Conservation (phyloP, 1,140 invertebrate species). For the Drosophila tsacasi region DNA sequence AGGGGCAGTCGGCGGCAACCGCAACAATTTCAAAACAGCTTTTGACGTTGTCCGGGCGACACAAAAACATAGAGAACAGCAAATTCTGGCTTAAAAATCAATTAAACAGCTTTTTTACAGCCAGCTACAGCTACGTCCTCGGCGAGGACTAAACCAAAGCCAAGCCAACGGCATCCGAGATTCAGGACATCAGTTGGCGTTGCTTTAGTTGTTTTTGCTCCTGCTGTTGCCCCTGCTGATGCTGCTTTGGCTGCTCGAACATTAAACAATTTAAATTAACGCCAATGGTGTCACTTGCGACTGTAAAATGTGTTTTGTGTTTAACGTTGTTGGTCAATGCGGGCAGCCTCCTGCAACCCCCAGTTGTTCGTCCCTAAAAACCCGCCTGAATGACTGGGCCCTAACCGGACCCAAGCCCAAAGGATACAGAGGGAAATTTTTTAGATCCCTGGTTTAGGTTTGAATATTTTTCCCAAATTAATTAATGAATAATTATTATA, state of each 20-base stretch:
- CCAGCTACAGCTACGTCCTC: slow-evolving; percentile 17
- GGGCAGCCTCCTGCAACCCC: slow-evolving; percentile 35
- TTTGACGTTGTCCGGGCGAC: slow-evolving; percentile 78
- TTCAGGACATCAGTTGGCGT: slow-evolving; percentile 61
- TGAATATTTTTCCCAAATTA: no score
- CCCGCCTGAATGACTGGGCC: slow-evolving; percentile 42
- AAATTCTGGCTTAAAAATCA: slow-evolving; percentile 84
- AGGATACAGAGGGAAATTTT: not conserved
- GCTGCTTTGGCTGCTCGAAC: slow-evolving; percentile 48
- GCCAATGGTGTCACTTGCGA: slow-evolving; percentile 84
- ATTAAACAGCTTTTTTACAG: slow-evolving; percentile 82
- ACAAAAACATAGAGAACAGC: slow-evolving; percentile 69
- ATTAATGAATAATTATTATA: no score
- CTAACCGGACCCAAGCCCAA: slow-evolving; percentile 17
- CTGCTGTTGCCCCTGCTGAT: not conserved
- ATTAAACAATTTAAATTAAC: slow-evolving; percentile 85
- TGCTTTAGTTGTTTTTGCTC: slow-evolving; percentile 30
- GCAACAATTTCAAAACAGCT: slow-evolving; percentile 80
- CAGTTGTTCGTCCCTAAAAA: not conserved
- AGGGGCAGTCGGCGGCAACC: slow-evolving; percentile 40
- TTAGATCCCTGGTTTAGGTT: rapidly evolving
- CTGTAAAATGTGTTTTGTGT: slow-evolving; percentile 83
- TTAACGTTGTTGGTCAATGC: slow-evolving; percentile 71
- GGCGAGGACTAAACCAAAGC: slow-evolving; percentile 41
- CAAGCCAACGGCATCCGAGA: slow-evolving; percentile 66